Percentiles rank a stretch among this genome's conserved stretches.
Evolutionary conservation across 2,888 invertebrate genomes (phyloP).

Genomic region (Hemicrepidius hirtus): DNA sequence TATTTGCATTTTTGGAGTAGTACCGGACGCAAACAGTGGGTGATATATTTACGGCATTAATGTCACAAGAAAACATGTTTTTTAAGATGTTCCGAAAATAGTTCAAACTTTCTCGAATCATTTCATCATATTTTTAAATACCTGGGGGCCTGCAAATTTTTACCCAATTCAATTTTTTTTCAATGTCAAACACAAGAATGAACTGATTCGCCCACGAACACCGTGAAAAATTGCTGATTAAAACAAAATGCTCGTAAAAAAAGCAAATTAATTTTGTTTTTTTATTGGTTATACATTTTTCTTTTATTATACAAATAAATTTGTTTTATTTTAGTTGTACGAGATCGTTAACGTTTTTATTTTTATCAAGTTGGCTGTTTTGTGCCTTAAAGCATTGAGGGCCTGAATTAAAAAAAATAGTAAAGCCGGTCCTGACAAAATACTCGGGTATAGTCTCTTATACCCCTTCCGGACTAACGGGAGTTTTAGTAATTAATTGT

Average conservation of each 20-base stretch:
- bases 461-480: no score
- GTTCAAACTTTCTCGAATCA: slow-evolving; percentile 20
- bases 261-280: not conserved
- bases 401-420: no score
- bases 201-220: not conserved
- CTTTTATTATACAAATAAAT: no score
- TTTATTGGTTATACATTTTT: no score
- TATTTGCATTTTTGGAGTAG: slow-evolving; percentile 23
- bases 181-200: slow-evolving; percentile 1
- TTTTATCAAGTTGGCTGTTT: no score
- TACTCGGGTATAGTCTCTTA: no score
- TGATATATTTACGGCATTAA: slow-evolving; percentile 27
- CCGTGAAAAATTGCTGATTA: slow-evolving; percentile 1
- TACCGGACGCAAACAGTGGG: slow-evolving; percentile 13
- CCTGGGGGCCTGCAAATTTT: not conserved
- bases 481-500: no score
- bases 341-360: no score
- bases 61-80: slow-evolving; percentile 21
- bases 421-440: no score
- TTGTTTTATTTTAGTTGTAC: no score
- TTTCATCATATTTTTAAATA: slow-evolving; percentile 23
- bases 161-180: not conserved
- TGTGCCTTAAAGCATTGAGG: no score
- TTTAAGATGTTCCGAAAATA: slow-evolving; percentile 13
- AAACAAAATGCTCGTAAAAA: not conserved